Evolutionary conservation across 2,888 invertebrate genomes (phyloP).

Genomic region (Eupithecia abbreviata): DNA sequence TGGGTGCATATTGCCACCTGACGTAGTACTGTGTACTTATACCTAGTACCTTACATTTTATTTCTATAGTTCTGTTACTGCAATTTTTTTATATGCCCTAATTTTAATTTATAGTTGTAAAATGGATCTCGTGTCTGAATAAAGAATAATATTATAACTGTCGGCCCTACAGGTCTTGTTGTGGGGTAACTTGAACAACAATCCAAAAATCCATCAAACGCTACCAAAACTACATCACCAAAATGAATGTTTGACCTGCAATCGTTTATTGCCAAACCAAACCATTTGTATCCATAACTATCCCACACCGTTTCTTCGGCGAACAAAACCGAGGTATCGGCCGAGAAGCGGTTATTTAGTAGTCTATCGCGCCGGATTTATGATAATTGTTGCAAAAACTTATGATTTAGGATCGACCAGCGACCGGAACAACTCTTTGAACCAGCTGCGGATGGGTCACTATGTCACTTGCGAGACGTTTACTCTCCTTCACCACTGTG

Average conservation of each 20-base stretch:
- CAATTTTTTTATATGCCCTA: too few relatives aligned
- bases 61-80: too few relatives aligned
- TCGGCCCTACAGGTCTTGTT: too few relatives aligned
- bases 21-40: too few relatives aligned
- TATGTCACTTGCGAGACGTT: neutral
- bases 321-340: slow-evolving; percentile 39
- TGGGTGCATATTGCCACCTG: too few relatives aligned
- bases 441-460: neutral
- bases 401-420: slow-evolving; percentile 59
- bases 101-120: too few relatives aligned
- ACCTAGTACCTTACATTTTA: too few relatives aligned
- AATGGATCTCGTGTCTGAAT: too few relatives aligned
- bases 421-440: slow-evolving; percentile 33
- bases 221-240: neutral
- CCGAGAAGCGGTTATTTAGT: slow-evolving; percentile 43
- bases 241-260: neutral
- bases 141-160: too few relatives aligned
- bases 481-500: neutral
- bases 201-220: neutral
- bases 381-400: slow-evolving; percentile 65
- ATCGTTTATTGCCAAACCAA: slow-evolving; percentile 14
- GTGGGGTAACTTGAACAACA: neutral
- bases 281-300: slow-evolving; percentile 21
- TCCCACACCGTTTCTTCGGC: slow-evolving; percentile 15
- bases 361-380: slow-evolving; percentile 53